These are phyloP conservation scores for Oreonectes daqikongensis DNA, from an alignment of 2,797 vertebrate species.

Conservation along the genomic window DNA sequence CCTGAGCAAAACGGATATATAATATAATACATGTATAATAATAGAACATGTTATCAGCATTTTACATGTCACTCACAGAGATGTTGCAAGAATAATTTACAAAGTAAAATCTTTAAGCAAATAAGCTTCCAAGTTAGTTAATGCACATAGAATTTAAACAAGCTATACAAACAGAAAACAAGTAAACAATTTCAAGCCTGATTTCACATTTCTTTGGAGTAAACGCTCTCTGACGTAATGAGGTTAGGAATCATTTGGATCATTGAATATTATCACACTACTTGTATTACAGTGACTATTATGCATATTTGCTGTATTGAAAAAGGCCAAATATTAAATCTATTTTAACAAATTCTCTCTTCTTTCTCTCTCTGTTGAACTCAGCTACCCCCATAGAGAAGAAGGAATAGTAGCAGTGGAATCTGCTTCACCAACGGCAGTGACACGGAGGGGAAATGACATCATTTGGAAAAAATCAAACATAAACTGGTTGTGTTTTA, in stretches of 20 bases:
- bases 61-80: background rate
- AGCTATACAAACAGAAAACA: background rate
- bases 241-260: no score
- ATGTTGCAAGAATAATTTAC: background rate
- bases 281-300: background rate
- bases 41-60: slow-evolving; percentile 5
- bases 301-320: no score
- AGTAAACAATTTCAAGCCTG: background rate
- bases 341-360: background rate
- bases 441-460: slow-evolving; percentile 14
- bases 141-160: background rate
- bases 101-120: background rate
- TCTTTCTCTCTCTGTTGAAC: background rate
- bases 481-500: slow-evolving; percentile 13
- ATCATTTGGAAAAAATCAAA: background rate
- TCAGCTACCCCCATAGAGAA: slow-evolving; percentile 35
- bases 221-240: slow-evolving; percentile 1
- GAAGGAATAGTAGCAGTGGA: slow-evolving; percentile 37
- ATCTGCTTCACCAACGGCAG: background rate
- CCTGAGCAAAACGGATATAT: no score
- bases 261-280: slow-evolving; percentile 10
- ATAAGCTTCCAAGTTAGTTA: background rate
- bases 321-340: no score
- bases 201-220: slow-evolving; percentile 25
- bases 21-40: no score